Base-by-base conservation (phyloP, 2,797 vertebrate species). In the Poecilia velifera region DNA sequence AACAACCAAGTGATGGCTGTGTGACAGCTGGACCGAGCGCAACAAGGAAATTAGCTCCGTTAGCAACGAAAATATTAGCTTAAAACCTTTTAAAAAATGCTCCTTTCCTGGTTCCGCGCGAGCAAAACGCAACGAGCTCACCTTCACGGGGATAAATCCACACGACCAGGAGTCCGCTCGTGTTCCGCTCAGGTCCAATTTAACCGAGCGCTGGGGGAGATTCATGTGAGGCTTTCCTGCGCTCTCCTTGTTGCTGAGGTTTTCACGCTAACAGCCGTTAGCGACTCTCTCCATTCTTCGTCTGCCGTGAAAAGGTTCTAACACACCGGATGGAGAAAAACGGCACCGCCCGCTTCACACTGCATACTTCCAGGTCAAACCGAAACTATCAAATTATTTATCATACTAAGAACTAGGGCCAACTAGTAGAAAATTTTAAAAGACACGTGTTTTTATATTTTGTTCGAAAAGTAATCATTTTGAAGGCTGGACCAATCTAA, bases 31-130 rank as follows among this genome's bases (percentile, higher is more conserved):
- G 85, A 86, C n/a, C 64, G 83, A 90, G 86, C 81, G 88, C 90
- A 92, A 93, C 93, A 90, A 92, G 92, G 90, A 91, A 93, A 93
- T 92, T 92, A 94, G 92, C 93, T 49, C 82, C 43, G 90, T 92
- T 92, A 92, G 93, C 92, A 81, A 46, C 51, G 51, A 82, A 87
- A 83, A 90, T 77, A 81, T 82, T 78, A 92, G 91, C 92, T 80
- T 76, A 73, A 43, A 80, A 73, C 74, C 75, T 70, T 4, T 78
- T 25, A 57, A 81, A 81, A 62, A 81, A 81, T 18, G 76, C 43
- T 80, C 53, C 39, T 78, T 36, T 73, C 64, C 77, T 78, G 83
- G 76, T 79, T 77, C 47, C 4, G 7, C 47, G 49, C 82, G 76
- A 41, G 88, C 76, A 77, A n/a, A 85, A 84, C 83, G 86, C 81